Base-by-base conservation (phyloP, 2,888 invertebrate species). In the Dendrolimus pini region DNA sequence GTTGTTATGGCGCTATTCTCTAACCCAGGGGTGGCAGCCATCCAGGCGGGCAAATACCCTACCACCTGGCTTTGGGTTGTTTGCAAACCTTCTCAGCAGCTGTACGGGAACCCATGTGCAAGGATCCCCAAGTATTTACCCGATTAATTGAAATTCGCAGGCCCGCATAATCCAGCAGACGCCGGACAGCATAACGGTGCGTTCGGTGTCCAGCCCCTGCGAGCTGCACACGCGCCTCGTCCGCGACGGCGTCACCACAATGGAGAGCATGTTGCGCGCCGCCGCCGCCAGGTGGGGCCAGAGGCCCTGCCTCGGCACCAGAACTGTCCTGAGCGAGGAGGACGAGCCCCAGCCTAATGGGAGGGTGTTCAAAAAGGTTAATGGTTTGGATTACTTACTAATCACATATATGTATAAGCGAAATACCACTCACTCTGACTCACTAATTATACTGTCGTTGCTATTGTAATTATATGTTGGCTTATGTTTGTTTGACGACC, bases 261-360 rank as follows among this genome's bases (percentile, higher is more conserved):
- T 97, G 92, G 96, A 96, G 75, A 94, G 95, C 80, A 94, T 98
- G 92, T 93, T 98, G 73, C 93, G 93, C 41, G 95, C 95, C 75
- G 95, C 97, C 47, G 93, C 95, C 54, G 93, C 93, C 68, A 92
- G 94, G 66, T 96, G 96, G 89, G 92, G 93, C 9, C 92, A 93
- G 55, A 95, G 94, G 69, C 93, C 92, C 59, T 97, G 97, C 70
- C 92, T 98, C 63, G 99, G 99, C 55, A 98, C 98, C 0, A 92
- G 99, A 58, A 94, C 97, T 71, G 95, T 98, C 69, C 92, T 98
- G 54, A 95, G 96, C 60, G 99, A 98, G 82, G 97, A 98, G 78
- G 98, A 99, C 78, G 99, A 99, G 81, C 88, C 94, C 12, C 99
- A 99, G 81, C 94, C 96, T 1, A 98, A 98, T 77, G 99, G 99